Evolutionary conservation across 2,888 invertebrate species (phyloP).

Genomic region (Eupelmus urozonus): DNA sequence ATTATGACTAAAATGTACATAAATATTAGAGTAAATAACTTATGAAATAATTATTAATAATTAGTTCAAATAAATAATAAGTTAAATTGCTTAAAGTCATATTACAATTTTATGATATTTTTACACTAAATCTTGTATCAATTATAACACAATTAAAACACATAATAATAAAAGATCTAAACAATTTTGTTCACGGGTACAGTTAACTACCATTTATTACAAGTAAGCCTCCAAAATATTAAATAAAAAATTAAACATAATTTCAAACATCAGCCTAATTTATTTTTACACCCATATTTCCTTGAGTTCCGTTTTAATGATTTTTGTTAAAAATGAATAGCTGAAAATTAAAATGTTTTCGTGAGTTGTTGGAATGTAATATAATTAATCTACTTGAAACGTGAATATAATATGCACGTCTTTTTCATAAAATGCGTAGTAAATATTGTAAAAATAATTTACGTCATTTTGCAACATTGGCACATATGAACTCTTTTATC

Average conservation of each 20-base stretch:
- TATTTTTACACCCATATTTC: neutral
- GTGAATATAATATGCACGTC: neutral
- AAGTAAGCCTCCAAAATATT: too few relatives aligned
- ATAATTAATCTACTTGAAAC: neutral
- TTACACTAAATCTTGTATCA: too few relatives aligned
- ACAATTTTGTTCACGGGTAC: too few relatives aligned
- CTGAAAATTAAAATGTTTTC: neutral
- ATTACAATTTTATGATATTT: too few relatives aligned
- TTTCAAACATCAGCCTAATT: neutral
- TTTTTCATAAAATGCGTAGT: neutral
- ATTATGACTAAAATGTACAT: neutral
- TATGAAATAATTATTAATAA: too few relatives aligned
- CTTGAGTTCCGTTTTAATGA: neutral
- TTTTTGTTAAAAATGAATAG: neutral
- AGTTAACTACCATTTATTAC: too few relatives aligned
- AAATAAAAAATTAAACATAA: neutral
- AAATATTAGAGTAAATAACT: too few relatives aligned
- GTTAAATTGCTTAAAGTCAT: too few relatives aligned
- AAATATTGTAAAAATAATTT: constrained; percentile 5
- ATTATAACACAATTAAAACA: too few relatives aligned
- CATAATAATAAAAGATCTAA: too few relatives aligned
- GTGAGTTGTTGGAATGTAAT: neutral
- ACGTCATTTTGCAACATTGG: constrained; percentile 25
- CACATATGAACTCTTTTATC: constrained; percentile 34
- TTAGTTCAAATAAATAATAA: too few relatives aligned